Evolutionary conservation across 53 echinoderm and acorn worm genomes (phyloP), one percentile per base, ranked within the genome.

Genomic region (Arbacia lixula): DNA sequence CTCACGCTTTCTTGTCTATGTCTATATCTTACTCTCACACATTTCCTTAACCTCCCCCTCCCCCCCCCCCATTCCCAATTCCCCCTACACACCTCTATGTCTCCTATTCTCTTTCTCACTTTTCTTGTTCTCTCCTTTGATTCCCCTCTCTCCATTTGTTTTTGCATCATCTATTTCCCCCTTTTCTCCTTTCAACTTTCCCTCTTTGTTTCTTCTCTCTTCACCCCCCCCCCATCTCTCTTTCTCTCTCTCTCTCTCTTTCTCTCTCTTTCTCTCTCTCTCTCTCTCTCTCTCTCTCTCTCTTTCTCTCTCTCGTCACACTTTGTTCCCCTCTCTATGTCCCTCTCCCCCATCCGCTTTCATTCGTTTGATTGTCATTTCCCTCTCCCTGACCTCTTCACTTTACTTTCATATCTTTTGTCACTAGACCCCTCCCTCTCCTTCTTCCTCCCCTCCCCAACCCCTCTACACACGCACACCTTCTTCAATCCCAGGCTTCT

Each of bases 341-440:
- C 58, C 58, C 21, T 21, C 58, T 57, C 58, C n/a, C 58, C 21
- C 58, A 16, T 57, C 58, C n/a, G n/a, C n/a, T n/a, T n/a, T n/a
- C n/a, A n/a, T n/a, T n/a, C n/a, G n/a, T 57, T 12, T 57, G 11
- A 12, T 12, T 57, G 11, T 57, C 9, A 12, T 20, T 57, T 12
- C n/a, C 58, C n/a, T 12, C n/a, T 20, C n/a, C 9, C n/a, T 6
- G 9, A 57, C n/a, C 16, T 57, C 9, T 57, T 20, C n/a, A 20
- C 21, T 6, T 57, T 5, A 12, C 58, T 57, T 5, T 57, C 22
- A 12, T 5, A 12, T 20, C 5, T 5, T 20, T 20, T 9, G 20
- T 37, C 27, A 0, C 8, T 31, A 12, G 9, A 11, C n/a, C 5
- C n/a, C 58, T 21, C 58, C 22, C 17, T 57, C 22, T 57, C 9